Conservation (phyloP, 2,888 invertebrate species). For the Dyspetes luteomarginatus region DNA sequence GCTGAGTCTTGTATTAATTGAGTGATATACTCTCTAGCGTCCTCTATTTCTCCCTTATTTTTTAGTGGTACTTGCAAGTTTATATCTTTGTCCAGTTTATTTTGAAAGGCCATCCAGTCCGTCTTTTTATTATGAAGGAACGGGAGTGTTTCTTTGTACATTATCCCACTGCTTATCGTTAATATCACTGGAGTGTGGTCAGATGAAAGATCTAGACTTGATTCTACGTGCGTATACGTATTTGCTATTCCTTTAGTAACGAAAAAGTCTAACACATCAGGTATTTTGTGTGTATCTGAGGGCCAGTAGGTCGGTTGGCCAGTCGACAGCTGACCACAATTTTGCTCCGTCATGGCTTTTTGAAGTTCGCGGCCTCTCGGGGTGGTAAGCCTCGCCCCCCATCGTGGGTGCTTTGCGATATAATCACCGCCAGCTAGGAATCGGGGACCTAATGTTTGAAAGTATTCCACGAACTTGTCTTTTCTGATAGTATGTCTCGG, state of each 20-base stretch:
- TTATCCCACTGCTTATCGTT: conserved; percentile 57
- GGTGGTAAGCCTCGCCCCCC: conserved; percentile 66
- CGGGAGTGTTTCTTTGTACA: conserved; percentile 59
- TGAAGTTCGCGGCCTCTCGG: conserved; percentile 49
- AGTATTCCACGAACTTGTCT: conserved; percentile 59
- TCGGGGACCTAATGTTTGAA: conserved; percentile 57
- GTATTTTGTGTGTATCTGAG: conserved; percentile 67
- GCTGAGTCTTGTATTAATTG: conserved; percentile 57
- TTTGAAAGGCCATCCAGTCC: conserved; percentile 56
- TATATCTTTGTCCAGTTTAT: conserved; percentile 46
- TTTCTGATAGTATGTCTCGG: conserved; percentile 66
- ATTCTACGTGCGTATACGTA: conserved; percentile 52
- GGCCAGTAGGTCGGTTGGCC: conserved; percentile 71
- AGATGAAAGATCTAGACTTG: conserved; percentile 65
- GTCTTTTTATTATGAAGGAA: conserved; percentile 51
- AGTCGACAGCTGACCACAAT: conserved; percentile 48
- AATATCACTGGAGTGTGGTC: conserved; percentile 67
- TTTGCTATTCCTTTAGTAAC: conserved; percentile 62
- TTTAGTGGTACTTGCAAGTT: conserved; percentile 46
- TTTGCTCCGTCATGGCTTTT: conserved; percentile 14
- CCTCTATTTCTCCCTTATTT: conserved; percentile 63
- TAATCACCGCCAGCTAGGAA: conserved; percentile 64
- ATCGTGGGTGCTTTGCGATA: conserved; percentile 65
- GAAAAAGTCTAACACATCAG: conserved; percentile 69
- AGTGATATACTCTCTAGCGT: conserved; percentile 52